Evolutionary conservation across 2,797 vertebrate genomes (phyloP).

Genomic region (Psittacula echo): DNA sequence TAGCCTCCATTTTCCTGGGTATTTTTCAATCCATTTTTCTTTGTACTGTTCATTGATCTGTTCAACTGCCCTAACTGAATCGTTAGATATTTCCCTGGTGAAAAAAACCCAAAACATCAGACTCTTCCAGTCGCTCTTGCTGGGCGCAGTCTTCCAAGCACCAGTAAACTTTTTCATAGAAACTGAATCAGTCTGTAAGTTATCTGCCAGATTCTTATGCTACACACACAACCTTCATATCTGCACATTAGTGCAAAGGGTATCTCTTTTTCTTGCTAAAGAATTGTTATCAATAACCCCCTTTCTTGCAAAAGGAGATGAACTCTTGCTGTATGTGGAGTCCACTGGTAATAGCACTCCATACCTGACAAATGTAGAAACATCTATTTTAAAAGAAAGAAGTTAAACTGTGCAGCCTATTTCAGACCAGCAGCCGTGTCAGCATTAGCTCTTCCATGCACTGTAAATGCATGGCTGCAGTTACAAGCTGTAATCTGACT

Average conservation of each 20-base stretch:
- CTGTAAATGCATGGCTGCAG: neutral
- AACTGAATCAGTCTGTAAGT: neutral
- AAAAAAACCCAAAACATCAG: neutral
- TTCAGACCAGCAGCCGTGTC: neutral
- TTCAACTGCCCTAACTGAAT: neutral
- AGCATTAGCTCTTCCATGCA: neutral
- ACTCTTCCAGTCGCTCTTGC: neutral
- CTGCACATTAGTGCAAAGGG: neutral
- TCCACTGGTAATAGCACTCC: neutral
- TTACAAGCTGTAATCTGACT: neutral
- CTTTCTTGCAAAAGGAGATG: neutral
- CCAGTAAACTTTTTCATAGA: neutral
- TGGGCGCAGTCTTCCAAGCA: neutral
- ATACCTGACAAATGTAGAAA: neutral
- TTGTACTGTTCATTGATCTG: neutral
- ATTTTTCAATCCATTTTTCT: conserved; percentile 14
- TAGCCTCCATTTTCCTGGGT: neutral
- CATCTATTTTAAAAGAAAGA: neutral
- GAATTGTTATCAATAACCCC: neutral
- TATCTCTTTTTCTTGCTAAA: neutral
- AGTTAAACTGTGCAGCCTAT: neutral
- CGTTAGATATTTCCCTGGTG: neutral
- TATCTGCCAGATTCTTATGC: neutral
- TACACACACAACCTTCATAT: neutral
- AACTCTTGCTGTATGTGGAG: neutral